Evolutionary conservation across 2,113 vertebrate genomes (phyloP), one percentile per base, ranked within the genome.

Genomic region (Malurus elegans): DNA sequence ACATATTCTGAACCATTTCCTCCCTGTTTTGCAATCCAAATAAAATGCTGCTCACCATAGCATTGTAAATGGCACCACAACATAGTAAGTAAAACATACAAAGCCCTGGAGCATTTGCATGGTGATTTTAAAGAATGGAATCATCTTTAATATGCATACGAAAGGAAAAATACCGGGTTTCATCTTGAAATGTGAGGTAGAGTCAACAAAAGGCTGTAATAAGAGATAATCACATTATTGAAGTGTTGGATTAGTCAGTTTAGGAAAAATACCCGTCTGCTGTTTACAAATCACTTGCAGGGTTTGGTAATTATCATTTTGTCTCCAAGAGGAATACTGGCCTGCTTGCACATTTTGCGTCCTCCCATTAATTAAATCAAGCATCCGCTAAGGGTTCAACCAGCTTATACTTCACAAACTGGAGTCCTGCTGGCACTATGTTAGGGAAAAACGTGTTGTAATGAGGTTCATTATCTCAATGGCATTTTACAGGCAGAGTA

Each of bases 301-400:
- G 28, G 14, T 56, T 72, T 56, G 38, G 32, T 72, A 82, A 88
- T 95, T 76, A 93, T 18, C 2, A 73, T 90, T 61, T 82, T 71
- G 47, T 69, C 54, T 91, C 14, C 4, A 26, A 65, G 40, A 96
- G 45, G 40, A 84, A 71, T 53, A 48, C 17, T 71, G 81, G 56
- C 76, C 57, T 75, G 34, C 44, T 56, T 82, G 76, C 44, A 34
- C 48, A 69, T 75, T 79, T 71, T 89, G 14, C 0, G 0, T 56
- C 66, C 40, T 89, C 56, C 45, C 34, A 34, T 79, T 92, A 79
- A 89, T 74, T 89, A 84, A 92, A 82, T 44, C 60, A 91, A 95
- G 57, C 57, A 75, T 81, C 70, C 19, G 2, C 69, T 84, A 79
- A 90, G 17, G n/a, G 48, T 78, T 87, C 65, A 74, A 71, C 56